Percentiles rank a stretch among this genome's conserved stretches.
Conservation (phyloP, 2,888 invertebrate genomes). For the Drosophila neonasuta region DNA sequence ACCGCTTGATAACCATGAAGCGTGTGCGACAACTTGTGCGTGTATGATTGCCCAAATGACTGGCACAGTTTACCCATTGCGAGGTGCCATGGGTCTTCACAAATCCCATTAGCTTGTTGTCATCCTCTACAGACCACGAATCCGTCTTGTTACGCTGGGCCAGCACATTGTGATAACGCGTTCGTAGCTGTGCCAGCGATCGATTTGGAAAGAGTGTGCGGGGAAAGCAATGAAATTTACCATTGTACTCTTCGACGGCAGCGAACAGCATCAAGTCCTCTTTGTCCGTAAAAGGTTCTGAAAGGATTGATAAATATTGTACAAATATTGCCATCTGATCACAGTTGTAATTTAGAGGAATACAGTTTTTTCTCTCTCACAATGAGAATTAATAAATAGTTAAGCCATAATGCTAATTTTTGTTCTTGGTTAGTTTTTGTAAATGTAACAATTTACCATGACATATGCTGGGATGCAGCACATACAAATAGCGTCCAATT, state of each 20-base stretch:
- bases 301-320: neutral
- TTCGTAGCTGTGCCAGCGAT: constrained; percentile 85
- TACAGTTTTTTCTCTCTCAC: no score
- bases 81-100: constrained; percentile 83
- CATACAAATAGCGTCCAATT: constrained; percentile 84
- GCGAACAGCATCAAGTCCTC: constrained; percentile 87
- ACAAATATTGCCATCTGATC: neutral
- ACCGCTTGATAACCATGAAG: constrained; percentile 83
- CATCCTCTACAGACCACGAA: constrained; percentile 86
- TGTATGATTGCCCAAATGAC: constrained; percentile 84
- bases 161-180: constrained; percentile 84
- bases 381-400: no score
- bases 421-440: no score
- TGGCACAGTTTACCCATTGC: constrained; percentile 84
- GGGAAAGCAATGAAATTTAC: constrained; percentile 84
- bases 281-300: constrained; percentile 84
- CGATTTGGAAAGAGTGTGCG: constrained; percentile 85
- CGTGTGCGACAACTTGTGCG: constrained; percentile 86
- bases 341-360: no score
- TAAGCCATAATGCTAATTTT: no score
- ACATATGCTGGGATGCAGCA: constrained; percentile 74
- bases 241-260: constrained; percentile 85
- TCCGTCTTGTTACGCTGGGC: constrained; percentile 81
- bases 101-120: constrained; percentile 84
- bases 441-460: constrained; percentile 58